A percentile compares a stretch with the other conserved stretches of the same genome.
These are phyloP conservation scores for Megalops atlanticus DNA, from an alignment of 2,113 vertebrate genomes.

Conservation along the genomic window DNA sequence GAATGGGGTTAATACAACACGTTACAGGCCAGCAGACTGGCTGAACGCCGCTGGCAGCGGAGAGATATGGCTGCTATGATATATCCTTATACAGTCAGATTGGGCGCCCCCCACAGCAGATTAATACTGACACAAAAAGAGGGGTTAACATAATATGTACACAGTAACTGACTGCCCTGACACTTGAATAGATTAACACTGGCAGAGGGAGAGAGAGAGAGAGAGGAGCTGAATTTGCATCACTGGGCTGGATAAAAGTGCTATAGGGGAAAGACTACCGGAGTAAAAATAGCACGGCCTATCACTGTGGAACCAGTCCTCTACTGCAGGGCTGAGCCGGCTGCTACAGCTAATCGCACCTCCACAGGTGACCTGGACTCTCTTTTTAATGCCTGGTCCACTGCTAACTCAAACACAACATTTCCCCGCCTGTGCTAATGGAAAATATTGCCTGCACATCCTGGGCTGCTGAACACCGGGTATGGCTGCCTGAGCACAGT, in stretches of 20 bases:
- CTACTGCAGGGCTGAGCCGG: not conserved
- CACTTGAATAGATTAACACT: slow-evolving; percentile 64
- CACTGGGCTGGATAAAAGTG: slow-evolving; percentile 56
- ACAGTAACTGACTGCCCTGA: slow-evolving; percentile 59
- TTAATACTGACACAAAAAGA: not conserved
- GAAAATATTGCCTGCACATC: not conserved
- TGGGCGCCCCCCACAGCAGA: not conserved
- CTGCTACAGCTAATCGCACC: too few relatives aligned
- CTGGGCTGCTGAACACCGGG: not conserved
- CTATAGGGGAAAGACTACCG: slow-evolving; percentile 50
- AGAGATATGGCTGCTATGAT: not conserved
- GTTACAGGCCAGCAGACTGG: not conserved
- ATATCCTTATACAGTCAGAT: not conserved
- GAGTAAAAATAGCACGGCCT: not conserved
- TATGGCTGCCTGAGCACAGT: not conserved
- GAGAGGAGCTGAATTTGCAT: slow-evolving; percentile 43
- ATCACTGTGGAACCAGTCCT: not conserved
- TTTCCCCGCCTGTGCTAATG: not conserved
- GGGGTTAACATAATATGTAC: slow-evolving; percentile 58
- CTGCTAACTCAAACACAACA: not conserved
- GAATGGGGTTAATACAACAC: not conserved
- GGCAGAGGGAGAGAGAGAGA: slow-evolving; percentile 53
- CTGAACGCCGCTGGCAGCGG: not conserved
- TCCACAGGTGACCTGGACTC: not conserved
- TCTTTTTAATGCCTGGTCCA: not conserved